phyloP scores from a whole-genome alignment of 2,113 vertebrate genomes.

The Syrrhaptes paradoxus region DNA sequence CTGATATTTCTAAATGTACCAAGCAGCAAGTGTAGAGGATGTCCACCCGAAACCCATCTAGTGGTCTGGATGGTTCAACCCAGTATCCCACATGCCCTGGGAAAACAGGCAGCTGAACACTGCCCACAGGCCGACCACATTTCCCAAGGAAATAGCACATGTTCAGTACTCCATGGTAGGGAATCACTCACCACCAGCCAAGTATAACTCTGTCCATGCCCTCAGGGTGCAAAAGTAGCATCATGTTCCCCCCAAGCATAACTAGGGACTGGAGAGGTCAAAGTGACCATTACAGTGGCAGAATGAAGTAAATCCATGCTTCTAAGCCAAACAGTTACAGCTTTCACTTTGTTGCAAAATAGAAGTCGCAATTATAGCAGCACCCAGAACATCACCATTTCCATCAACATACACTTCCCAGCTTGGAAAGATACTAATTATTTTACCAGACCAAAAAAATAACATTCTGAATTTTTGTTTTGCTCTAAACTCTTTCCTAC shows the following conservation, averaged over 20 bases:
- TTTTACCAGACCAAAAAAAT: neutral
- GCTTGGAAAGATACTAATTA: neutral
- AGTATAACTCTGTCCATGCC: neutral
- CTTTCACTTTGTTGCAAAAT: neutral
- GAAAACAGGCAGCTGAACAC: neutral
- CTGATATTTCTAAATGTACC: neutral
- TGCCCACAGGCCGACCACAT: neutral
- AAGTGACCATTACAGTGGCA: fast-evolving
- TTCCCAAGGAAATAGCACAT: fast-evolving
- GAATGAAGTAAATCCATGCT: neutral
- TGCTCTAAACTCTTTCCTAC: neutral
- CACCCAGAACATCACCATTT: neutral
- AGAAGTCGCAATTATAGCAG: neutral
- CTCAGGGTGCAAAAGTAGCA: neutral
- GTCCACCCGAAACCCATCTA: neutral
- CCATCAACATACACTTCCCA: neutral
- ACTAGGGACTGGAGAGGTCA: neutral
- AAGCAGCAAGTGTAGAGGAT: neutral
- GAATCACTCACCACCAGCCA: neutral
- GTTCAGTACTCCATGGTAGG: neutral
- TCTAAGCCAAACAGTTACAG: neutral
- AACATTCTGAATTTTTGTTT: neutral
- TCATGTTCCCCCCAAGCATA: neutral
- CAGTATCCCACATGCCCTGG: neutral
- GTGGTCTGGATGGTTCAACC: neutral